A percentile compares a stretch with the other conserved stretches of the same genome.
These are phyloP conservation scores for Myotis brandtii DNA, from an alignment of 2,113 vertebrate species.

Conservation along the genomic window DNA sequence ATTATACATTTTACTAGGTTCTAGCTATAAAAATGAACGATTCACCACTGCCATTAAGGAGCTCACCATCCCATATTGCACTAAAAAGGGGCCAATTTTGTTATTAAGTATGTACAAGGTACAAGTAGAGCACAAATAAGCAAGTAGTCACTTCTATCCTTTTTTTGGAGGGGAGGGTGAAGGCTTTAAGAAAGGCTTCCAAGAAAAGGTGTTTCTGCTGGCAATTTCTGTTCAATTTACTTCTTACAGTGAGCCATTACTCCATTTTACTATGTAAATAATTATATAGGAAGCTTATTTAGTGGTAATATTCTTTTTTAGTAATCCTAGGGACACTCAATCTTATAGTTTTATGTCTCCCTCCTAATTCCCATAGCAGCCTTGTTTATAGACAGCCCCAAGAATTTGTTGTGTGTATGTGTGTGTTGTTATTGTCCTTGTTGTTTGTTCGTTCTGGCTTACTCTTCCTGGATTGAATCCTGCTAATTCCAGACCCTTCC, in stretches of 20 bases:
- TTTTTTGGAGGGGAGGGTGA: background rate
- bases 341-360: conserved; percentile 2
- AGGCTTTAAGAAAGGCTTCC: background rate
- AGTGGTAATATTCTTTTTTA: background rate
- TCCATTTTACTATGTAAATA: background rate
- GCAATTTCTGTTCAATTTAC: conserved; percentile 22
- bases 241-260: background rate
- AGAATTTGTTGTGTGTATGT: background rate
- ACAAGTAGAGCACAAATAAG: background rate
- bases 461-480: conserved; percentile 52
- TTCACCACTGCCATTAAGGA: background rate
- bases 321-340: background rate
- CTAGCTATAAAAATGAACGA: background rate
- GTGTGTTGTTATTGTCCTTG: background rate
- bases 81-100: background rate
- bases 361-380: conserved; percentile 3
- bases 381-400: background rate
- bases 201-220: background rate
- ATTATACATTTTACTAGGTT: background rate
- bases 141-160: background rate
- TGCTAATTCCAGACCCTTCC: conserved; percentile 47
- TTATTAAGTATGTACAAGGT: background rate
- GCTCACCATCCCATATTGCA: background rate
- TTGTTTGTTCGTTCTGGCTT: background rate
- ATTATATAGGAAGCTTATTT: conserved; percentile 16